Conservation (phyloP, 2,113 vertebrate species). For the Alethe castanea region DNA sequence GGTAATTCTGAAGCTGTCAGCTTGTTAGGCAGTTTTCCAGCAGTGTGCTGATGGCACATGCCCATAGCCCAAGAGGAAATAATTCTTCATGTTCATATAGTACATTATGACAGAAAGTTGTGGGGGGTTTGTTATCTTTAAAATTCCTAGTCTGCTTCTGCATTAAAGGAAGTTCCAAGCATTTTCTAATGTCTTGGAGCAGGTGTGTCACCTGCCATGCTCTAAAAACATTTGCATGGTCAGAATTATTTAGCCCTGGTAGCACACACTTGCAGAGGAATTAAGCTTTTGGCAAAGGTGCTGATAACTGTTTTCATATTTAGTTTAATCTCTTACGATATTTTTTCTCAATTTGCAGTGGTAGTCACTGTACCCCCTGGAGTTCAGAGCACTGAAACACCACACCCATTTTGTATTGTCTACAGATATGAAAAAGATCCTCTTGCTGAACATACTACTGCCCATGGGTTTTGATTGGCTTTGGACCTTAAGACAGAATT, state of each 20-base stretch:
- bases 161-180: background rate
- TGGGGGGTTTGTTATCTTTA: background rate
- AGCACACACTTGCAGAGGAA: background rate
- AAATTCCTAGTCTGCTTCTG: background rate
- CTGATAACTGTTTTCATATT: background rate
- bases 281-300: background rate
- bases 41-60: background rate
- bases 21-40: conserved; percentile 39
- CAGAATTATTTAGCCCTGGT: background rate
- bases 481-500: background rate
- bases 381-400: background rate
- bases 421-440: background rate
- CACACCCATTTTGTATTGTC: background rate
- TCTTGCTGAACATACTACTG: background rate
- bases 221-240: background rate
- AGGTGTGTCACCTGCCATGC: background rate
- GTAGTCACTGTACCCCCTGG: background rate
- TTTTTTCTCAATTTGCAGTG: background rate
- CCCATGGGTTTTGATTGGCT: background rate
- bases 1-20: conserved; percentile 8
- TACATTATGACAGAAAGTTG: background rate
- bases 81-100: background rate
- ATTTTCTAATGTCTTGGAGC: background rate
- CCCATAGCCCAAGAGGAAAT: background rate
- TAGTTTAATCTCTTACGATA: background rate